A percentile compares a stretch with the other conserved stretches of the same genome.
These are phyloP conservation scores for Caretta caretta DNA, from an alignment of 2,113 vertebrate species.

Conservation along the genomic window DNA sequence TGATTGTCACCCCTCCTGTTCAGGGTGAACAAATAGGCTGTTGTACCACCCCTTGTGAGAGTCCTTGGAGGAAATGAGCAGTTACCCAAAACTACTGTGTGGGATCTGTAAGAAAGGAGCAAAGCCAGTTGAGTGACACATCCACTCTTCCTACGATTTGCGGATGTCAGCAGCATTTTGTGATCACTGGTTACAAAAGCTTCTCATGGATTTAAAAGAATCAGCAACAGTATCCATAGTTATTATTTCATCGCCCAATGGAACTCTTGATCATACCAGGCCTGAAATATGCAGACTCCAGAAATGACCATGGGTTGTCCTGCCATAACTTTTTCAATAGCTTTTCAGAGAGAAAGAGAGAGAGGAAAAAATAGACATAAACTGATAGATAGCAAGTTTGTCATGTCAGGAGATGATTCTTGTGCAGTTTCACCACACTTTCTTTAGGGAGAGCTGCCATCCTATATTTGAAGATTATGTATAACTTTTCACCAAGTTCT, in stretches of 20 bases:
- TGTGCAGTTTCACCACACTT: not conserved
- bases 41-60: not conserved
- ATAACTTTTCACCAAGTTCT: constrained; percentile 2
- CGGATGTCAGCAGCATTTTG: not conserved
- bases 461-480: not conserved
- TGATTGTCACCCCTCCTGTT: not conserved
- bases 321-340: not conserved
- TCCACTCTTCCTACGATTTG: not conserved
- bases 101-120: not conserved
- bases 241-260: not conserved
- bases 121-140: not conserved
- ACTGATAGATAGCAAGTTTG: not conserved
- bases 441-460: not conserved
- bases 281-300: not conserved
- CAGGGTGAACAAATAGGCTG: not conserved
- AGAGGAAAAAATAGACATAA: not conserved
- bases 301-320: not conserved
- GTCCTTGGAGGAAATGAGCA: not conserved
- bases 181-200: not conserved
- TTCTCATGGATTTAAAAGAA: not conserved
- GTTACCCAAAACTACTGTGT: not conserved
- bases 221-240: not conserved
- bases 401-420: not conserved
- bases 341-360: not conserved
- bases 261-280: accelerated